A percentile compares a stretch with the other conserved stretches of the same genome.
Evolutionary conservation across 2,113 vertebrate species (phyloP).

Genomic region (Phodopus roborovskii): DNA sequence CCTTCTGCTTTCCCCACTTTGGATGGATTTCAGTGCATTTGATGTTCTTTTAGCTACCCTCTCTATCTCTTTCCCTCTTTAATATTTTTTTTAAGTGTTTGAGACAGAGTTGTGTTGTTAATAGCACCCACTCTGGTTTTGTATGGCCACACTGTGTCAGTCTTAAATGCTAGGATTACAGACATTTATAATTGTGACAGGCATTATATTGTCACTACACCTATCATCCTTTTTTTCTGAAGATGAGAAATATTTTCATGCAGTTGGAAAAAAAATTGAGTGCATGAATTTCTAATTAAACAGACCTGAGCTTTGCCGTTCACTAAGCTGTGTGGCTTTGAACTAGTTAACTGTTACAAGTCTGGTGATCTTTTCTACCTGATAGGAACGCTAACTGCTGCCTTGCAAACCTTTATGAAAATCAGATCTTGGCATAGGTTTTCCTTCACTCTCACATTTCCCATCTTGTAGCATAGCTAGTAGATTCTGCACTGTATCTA

Average conservation of each 20-base stretch:
- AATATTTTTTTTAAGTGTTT: neutral
- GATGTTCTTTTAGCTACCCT: neutral
- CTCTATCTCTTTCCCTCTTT: neutral
- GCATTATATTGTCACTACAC: neutral
- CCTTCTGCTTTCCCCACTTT: neutral
- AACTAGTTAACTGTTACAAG: neutral
- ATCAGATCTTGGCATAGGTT: rapidly evolving
- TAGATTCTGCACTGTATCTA: neutral
- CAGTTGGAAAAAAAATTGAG: neutral
- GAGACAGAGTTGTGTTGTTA: neutral
- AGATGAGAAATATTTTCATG: neutral
- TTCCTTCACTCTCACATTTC: neutral
- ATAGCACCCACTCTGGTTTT: neutral
- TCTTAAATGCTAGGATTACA: neutral
- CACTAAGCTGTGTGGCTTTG: neutral
- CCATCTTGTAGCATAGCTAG: neutral
- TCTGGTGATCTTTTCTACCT: neutral
- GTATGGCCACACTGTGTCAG: neutral
- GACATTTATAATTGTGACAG: neutral
- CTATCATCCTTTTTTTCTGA: neutral
- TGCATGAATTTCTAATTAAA: neutral
- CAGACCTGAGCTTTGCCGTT: neutral
- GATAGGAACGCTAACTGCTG: neutral
- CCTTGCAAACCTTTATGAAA: rapidly evolving
- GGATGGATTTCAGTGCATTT: neutral